phyloP scores from a whole-genome alignment of 2,797 vertebrate species.

The Peromyscus eremicus region DNA sequence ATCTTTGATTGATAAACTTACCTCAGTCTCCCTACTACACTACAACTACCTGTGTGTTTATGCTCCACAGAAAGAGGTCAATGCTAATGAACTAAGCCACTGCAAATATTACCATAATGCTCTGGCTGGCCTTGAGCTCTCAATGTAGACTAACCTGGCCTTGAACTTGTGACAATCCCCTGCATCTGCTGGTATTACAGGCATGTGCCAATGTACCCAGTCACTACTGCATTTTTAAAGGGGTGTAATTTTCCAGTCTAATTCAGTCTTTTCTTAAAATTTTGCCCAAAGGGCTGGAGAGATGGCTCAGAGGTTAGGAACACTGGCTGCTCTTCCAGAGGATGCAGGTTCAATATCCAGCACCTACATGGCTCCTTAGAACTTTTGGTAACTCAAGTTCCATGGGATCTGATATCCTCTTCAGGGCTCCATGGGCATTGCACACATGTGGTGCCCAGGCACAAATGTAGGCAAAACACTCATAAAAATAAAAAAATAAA shows the following conservation, averaged over 20 bases:
- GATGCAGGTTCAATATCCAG: background rate
- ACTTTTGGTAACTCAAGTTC: background rate
- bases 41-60: background rate
- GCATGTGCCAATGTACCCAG: background rate
- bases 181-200: background rate
- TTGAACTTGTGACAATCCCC: background rate
- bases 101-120: background rate
- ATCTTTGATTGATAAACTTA: background rate
- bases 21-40: background rate
- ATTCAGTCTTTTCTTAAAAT: slow-evolving; percentile 50
- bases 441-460: background rate
- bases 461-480: too few species aligned
- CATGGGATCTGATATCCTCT: background rate
- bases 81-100: background rate
- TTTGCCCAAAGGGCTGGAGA: background rate
- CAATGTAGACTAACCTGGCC: background rate
- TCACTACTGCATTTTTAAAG: background rate
- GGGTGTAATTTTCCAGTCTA: background rate
- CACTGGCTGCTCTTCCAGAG: background rate
- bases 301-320: background rate
- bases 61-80: background rate
- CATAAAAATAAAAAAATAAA: background rate
- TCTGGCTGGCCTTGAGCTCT: background rate
- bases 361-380: background rate
- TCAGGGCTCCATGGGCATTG: background rate